Conservation (phyloP, 2,113 vertebrate species). For the Ctenomys sociabilis region DNA sequence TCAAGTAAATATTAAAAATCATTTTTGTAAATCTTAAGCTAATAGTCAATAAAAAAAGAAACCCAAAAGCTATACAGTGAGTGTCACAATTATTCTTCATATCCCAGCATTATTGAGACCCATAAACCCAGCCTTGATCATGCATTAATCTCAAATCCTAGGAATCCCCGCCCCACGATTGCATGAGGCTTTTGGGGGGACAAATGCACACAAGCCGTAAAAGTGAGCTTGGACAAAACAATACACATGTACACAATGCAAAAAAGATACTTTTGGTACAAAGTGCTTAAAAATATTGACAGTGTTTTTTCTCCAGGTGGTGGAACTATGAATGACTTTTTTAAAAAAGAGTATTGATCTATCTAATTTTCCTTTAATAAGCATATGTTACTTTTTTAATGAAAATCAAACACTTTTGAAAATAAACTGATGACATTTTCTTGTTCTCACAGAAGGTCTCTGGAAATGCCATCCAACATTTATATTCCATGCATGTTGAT, state of each 20-base stretch:
- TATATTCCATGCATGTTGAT: background rate
- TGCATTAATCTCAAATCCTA: too few relatives aligned
- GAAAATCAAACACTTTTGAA: slow-evolving; percentile 53
- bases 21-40: background rate
- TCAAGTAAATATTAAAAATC: slow-evolving; percentile 16
- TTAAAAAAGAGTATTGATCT: background rate
- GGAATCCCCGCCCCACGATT: too few relatives aligned
- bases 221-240: background rate
- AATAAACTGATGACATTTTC: background rate
- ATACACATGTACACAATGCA: background rate
- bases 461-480: background rate
- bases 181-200: too few relatives aligned
- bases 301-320: background rate
- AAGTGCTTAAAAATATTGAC: background rate
- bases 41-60: slow-evolving; percentile 15
- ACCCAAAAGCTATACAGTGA: background rate
- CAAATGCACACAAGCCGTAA: too few relatives aligned
- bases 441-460: background rate
- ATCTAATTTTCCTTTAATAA: background rate
- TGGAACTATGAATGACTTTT: background rate
- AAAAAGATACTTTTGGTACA: slow-evolving; percentile 14
- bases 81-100: too few relatives aligned
- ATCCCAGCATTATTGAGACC: too few relatives aligned
- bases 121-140: too few relatives aligned
- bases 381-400: slow-evolving; percentile 6